These are phyloP conservation scores for Turritopsis dohrnii DNA, from an alignment of 30 jellyfish, hydroid and myxozoan species.

Conservation along the genomic window DNA sequence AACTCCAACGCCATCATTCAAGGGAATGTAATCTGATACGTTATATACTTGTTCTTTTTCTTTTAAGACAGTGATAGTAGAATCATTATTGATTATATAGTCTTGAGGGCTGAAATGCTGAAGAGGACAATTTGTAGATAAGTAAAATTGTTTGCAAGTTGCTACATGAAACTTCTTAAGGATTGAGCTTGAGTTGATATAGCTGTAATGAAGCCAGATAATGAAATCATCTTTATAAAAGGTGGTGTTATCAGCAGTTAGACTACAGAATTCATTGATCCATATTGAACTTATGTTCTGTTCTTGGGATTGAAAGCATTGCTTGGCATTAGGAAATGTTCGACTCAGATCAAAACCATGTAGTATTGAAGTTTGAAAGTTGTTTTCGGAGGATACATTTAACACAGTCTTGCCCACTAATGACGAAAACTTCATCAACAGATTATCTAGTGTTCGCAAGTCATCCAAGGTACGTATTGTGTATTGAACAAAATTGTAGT, in stretches of 20 bases:
- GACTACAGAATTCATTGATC: neutral
- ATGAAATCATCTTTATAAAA: neutral
- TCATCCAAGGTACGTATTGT: neutral
- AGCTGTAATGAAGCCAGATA: neutral
- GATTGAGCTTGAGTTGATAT: neutral
- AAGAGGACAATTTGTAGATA: neutral
- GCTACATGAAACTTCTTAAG: neutral
- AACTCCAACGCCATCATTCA: constrained; percentile 3
- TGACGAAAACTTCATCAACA: neutral
- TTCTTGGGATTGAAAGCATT: neutral
- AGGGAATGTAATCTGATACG: neutral
- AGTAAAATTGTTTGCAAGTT: neutral
- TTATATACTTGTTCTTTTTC: neutral
- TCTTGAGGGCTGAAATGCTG: neutral
- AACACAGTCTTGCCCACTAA: neutral
- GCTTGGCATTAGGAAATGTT: neutral
- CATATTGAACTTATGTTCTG: neutral
- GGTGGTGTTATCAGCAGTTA: neutral
- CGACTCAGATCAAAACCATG: neutral
- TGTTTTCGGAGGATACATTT: neutral
- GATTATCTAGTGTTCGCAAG: neutral
- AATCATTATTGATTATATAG: neutral
- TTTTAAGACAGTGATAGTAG: neutral
- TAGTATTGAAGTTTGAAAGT: neutral
- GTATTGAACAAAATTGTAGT: neutral